phyloP scores from a whole-genome alignment of 1,140 invertebrate genomes.

The Portunus trituberculatus region DNA sequence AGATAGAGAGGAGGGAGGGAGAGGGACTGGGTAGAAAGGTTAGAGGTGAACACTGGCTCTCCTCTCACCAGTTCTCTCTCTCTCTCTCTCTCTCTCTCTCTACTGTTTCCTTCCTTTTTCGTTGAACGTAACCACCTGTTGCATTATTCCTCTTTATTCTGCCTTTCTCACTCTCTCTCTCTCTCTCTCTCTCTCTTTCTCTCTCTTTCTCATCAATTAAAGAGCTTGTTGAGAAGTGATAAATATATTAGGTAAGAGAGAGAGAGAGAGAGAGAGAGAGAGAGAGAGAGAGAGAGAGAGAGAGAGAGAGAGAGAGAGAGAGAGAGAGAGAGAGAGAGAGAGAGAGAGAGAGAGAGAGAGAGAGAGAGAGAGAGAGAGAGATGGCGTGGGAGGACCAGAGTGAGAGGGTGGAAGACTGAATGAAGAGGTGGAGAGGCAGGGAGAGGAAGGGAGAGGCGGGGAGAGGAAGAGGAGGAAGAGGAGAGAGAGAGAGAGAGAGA shows the following conservation, averaged over 20 bases:
- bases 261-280: not conserved
- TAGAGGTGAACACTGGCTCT: slow-evolving; percentile 1
- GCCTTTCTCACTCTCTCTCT: not conserved
- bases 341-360: no score
- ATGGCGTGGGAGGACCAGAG: no score
- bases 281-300: not conserved
- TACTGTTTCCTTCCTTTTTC: not conserved
- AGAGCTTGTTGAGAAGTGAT: no score
- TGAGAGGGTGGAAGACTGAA: no score
- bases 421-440: no score
- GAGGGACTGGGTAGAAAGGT: not conserved
- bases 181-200: no score
- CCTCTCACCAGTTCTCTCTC: slow-evolving; percentile 39
- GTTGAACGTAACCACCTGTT: no score
- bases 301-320: no score
- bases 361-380: no score
- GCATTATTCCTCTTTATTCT: not conserved
- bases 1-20: not conserved
- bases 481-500: not conserved
- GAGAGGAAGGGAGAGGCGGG: not conserved
- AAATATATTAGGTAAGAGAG: not conserved
- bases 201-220: not conserved
- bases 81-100: slow-evolving; percentile 40
- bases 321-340: no score
- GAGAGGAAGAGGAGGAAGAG: not conserved